Evolutionary conservation across 2,888 invertebrate species (phyloP), one percentile per base, ranked within the genome.

Genomic region (Dicyrtoma fusca): DNA sequence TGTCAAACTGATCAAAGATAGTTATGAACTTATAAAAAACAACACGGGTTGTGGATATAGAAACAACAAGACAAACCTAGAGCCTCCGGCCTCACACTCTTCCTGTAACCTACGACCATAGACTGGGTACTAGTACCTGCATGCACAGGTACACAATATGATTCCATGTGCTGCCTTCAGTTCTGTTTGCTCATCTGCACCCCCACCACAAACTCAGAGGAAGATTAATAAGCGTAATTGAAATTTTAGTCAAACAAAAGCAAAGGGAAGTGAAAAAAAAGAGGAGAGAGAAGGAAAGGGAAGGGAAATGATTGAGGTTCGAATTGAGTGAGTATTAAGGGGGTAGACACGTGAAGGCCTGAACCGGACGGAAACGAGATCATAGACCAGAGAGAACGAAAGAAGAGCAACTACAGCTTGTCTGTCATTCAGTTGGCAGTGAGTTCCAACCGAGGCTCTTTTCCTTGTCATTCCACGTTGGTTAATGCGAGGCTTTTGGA

Each of bases 291-390:
- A 19, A 63, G 11, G 14, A 19, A 13, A 34, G 17, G 26, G 26
- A 8, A 17, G 17, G 17, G 51, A 5, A 44, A 61, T 34, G 26
- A 34, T 10, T n/a, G 13, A 19, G 55, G 13, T 5, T 11, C 6
- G 21, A n/a, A n/a, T n/a, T n/a, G n/a, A n/a, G 4, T 55, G 19
- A 6, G 55, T 17, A 55, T 21, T 49, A 1, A 19, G 11, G 49
- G 49, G n/a, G 11, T 49, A 49, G n/a, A 10, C 19, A 49, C 49
- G 11, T 49, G 49, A n/a, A 49, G 49, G 49, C 3, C n/a, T n/a
- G 61, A 13, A 55, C 66, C 66, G 66, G 66, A 66, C 66, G 66
- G 66, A 66, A 66, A 53, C 53, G 49, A 65, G 34, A 65, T 65
- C 65, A 65, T 19, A 49, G 19, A 49, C 49, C 49, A 49, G n/a